Evolutionary conservation across 2,113 vertebrate species (phyloP).

Genomic region (Trochalopteron elliotii): DNA sequence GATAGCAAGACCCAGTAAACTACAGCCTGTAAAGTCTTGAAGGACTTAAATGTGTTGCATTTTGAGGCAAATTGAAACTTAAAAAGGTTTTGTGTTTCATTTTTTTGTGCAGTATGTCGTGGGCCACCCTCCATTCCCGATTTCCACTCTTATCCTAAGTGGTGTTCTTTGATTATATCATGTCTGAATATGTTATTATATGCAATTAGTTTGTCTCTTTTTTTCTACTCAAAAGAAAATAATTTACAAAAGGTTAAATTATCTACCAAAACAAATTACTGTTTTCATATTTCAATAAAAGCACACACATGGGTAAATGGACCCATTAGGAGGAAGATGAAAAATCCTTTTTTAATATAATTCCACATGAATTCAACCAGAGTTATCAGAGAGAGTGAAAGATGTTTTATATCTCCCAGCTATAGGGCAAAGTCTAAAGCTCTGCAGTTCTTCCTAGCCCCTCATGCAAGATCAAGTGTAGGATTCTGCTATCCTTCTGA

Average conservation of each 20-base stretch:
- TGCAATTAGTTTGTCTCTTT: not conserved
- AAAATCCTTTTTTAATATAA: not conserved
- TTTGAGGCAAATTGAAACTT: slow-evolving; percentile 6
- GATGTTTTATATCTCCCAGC: not conserved
- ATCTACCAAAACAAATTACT: not conserved
- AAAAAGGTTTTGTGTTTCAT: not conserved
- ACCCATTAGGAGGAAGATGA: not conserved
- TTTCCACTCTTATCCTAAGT: not conserved
- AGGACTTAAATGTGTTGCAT: not conserved
- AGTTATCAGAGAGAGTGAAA: not conserved
- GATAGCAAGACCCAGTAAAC: not conserved
- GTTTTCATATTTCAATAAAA: not conserved
- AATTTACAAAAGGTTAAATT: not conserved
- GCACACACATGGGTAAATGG: not conserved
- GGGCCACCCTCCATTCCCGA: not conserved
- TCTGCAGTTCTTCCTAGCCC: not conserved
- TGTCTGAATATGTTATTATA: not conserved
- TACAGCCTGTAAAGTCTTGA: not conserved
- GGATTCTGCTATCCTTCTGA: not conserved
- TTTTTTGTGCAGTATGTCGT: not conserved
- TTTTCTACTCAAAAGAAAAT: not conserved
- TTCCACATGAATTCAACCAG: not conserved
- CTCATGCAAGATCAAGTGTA: not conserved
- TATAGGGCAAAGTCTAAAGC: not conserved
- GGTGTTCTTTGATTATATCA: not conserved